Percentiles rank a stretch among this genome's conserved stretches.
These are phyloP conservation scores for Limnodromus scolopaceus DNA, from an alignment of 2,797 vertebrate species.

Conservation along the genomic window DNA sequence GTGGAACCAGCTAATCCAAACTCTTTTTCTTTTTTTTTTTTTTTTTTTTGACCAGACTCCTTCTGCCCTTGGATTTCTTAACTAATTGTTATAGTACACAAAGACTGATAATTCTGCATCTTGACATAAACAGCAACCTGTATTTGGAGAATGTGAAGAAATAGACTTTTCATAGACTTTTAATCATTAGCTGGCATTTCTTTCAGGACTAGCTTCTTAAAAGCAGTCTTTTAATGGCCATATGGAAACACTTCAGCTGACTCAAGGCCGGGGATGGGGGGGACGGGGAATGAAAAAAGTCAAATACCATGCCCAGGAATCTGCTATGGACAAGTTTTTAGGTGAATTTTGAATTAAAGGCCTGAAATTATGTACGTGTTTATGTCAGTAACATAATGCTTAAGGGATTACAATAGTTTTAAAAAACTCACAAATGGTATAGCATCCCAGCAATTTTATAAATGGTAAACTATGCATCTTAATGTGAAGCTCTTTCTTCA, in stretches of 20 bases:
- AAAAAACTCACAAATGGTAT: neutral
- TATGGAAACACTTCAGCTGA: neutral
- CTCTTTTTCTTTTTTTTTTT: neutral
- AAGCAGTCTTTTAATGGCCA: neutral
- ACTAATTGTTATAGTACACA: neutral
- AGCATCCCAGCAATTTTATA: neutral
- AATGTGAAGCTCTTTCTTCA: neutral
- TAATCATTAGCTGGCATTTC: neutral
- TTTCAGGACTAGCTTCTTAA: neutral
- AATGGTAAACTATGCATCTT: neutral
- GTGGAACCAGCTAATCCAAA: neutral
- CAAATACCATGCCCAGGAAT: neutral
- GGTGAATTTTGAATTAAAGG: neutral
- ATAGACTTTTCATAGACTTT: neutral
- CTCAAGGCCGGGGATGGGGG: neutral
- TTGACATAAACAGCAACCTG: neutral
- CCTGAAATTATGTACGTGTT: neutral
- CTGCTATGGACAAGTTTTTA: neutral
- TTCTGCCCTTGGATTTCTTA: neutral
- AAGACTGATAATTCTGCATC: neutral
- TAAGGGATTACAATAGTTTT: neutral
- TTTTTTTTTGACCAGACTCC: neutral
- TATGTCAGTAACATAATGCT: neutral
- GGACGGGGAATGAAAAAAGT: neutral
- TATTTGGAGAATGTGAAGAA: neutral